A percentile compares a stretch with the other conserved stretches of the same genome.
These are phyloP conservation scores for Macrosiphum euphorbiae DNA, from an alignment of 2,888 invertebrate genomes.

Conservation along the genomic window DNA sequence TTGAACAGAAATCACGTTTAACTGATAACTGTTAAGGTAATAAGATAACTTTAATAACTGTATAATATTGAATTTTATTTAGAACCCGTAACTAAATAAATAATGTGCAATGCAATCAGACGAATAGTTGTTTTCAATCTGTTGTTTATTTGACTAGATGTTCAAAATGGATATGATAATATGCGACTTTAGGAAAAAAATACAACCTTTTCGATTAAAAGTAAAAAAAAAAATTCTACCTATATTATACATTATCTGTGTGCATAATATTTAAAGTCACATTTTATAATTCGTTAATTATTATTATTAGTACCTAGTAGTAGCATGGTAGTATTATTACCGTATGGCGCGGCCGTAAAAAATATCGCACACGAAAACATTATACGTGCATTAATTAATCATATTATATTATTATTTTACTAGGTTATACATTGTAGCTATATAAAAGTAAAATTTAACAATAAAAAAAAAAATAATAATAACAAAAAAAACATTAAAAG, in stretches of 20 bases:
- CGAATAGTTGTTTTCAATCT: neutral
- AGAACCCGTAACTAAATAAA: neutral
- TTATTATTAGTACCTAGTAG: too few species aligned
- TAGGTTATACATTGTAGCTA: neutral
- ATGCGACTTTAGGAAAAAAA: neutral
- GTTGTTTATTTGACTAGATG: neutral
- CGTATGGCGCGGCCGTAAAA: neutral
- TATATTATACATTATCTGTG: neutral
- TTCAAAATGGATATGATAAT: neutral
- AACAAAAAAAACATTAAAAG: slow-evolving; percentile 27
- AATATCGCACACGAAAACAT: neutral
- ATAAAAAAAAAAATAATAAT: neutral
- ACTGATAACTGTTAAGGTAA: neutral
- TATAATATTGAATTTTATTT: neutral
- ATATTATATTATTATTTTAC: neutral
- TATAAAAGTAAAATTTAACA: neutral
- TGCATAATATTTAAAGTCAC: neutral
- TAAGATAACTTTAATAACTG: too few species aligned
- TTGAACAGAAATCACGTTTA: neutral
- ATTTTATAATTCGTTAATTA: neutral
- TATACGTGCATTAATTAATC: neutral
- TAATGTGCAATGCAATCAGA: neutral
- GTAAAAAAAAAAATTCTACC: neutral
- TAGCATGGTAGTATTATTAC: neutral
- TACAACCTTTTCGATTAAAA: neutral